Percentiles rank a stretch among this genome's conserved stretches.
These are phyloP conservation scores for Sternarchorhynchus goeldii DNA, from an alignment of 2,797 vertebrate species.

Conservation along the genomic window DNA sequence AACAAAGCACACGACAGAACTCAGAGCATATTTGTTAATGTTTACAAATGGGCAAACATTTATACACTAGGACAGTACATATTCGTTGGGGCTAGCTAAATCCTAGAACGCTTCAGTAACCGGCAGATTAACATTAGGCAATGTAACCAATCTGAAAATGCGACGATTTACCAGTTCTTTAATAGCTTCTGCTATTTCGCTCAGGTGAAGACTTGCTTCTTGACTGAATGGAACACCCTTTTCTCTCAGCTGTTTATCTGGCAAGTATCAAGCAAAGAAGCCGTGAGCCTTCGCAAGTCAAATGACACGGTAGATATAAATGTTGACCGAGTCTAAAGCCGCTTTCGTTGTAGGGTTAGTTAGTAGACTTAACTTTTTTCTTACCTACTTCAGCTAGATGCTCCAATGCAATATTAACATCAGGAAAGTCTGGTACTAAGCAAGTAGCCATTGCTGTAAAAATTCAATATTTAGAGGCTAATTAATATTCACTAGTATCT, in stretches of 20 bases:
- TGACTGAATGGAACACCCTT: slow-evolving; percentile 68
- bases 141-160: neutral
- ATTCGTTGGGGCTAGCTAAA: neutral
- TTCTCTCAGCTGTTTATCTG: slow-evolving; percentile 73
- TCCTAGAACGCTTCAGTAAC: neutral
- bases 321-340: neutral
- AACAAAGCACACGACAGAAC: too few relatives aligned
- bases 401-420: slow-evolving; percentile 68
- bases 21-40: too few relatives aligned
- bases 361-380: slow-evolving; percentile 1
- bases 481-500: too few relatives aligned
- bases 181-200: slow-evolving; percentile 70
- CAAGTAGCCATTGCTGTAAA: slow-evolving; percentile 63
- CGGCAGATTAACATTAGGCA: neutral
- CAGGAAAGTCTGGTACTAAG: slow-evolving; percentile 67
- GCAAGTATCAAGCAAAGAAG: slow-evolving; percentile 48
- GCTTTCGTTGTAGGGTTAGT: too few relatives aligned
- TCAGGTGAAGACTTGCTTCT: slow-evolving; percentile 74
- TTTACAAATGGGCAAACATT: too few relatives aligned
- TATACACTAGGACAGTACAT: neutral
- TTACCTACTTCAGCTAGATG: slow-evolving; percentile 69
- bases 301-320: neutral
- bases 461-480: too few relatives aligned
- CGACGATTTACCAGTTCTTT: slow-evolving; percentile 70
- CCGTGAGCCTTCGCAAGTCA: neutral